Evolutionary conservation across 2,797 vertebrate genomes (phyloP).

Genomic region (Enteromius trimaculatus): DNA sequence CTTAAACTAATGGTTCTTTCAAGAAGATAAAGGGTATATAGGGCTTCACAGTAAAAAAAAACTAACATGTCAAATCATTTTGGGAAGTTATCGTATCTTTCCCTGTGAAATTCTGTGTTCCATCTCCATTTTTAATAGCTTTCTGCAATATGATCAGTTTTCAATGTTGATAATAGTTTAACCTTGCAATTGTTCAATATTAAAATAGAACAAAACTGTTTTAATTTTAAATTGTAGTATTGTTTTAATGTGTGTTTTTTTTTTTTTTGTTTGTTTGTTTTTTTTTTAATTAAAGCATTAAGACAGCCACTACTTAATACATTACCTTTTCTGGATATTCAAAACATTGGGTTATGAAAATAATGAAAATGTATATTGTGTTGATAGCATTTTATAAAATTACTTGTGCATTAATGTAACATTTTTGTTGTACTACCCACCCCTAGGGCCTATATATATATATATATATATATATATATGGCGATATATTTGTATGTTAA

Average conservation of each 20-base stretch:
- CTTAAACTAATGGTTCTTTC: neutral
- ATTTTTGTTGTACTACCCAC: neutral
- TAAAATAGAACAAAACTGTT: neutral
- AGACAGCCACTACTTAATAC: neutral
- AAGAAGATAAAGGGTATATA: neutral
- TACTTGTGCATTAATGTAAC: neutral
- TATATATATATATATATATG: neutral
- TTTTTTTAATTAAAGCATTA: neutral
- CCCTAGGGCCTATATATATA: neutral
- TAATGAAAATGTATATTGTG: neutral
- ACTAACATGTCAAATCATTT: neutral
- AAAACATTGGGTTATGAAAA: neutral
- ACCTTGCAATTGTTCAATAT: neutral
- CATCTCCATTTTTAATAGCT: neutral
- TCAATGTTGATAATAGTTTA: neutral
- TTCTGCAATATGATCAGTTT: neutral
- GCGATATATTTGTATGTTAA: neutral
- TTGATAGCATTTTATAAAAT: neutral
- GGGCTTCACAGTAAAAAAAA: no score
- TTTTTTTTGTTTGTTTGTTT: neutral
- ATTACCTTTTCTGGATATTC: neutral
- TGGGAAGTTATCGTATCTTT: neutral
- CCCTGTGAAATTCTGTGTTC: neutral
- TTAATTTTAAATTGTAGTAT: neutral
- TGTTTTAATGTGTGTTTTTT: neutral